Evolutionary conservation across 2,888 invertebrate species (phyloP), one percentile per base, ranked within the genome.

Genomic region (Dione vanillae): DNA sequence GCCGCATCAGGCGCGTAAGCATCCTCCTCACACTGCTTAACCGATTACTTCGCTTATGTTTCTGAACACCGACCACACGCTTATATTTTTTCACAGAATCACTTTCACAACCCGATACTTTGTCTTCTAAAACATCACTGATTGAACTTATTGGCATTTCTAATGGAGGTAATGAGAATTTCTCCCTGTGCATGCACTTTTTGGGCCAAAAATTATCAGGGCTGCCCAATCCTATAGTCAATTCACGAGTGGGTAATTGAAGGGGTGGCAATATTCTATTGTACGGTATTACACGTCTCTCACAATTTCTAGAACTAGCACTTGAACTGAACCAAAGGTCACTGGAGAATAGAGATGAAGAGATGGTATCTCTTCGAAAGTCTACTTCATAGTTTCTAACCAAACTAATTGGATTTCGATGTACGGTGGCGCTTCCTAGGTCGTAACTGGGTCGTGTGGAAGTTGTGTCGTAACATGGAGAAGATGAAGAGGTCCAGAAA

Each of bases 201-300:
- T 77, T 79, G 3, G 89, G 84, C 89, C 89, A 90, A 66, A 82
- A 72, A 51, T 87, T 87, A 37, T 85, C 85, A 11, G 81, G 79
- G 65, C 79, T 81, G 68, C 80, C 82, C 8, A 74, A 72, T 49
- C 70, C 66, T 74, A 72, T 40, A 72, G 76, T 78, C 27, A 80
- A 74, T 37, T 82, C 81, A 54, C 78, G 83, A 41, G 81, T 80
- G 6, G 90, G 90, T 71, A 89, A 75, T 37, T 78, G 84, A 59
- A 92, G 79, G 56, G 91, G 92, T 1, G 92, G 92, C 61, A 92
- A 79, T 43, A 84, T 84, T 64, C 83, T 82, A 69, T 82, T 79
- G 77, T 84, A 85, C 0, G 86, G 88, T 9, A 86, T 73, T 14
- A 83, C 67, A 5, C 88, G 80, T 19, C 86, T 83, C 59, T 80